Base-by-base conservation (phyloP, 1,140 invertebrate species). In the Aradophagus sp. region DNA sequence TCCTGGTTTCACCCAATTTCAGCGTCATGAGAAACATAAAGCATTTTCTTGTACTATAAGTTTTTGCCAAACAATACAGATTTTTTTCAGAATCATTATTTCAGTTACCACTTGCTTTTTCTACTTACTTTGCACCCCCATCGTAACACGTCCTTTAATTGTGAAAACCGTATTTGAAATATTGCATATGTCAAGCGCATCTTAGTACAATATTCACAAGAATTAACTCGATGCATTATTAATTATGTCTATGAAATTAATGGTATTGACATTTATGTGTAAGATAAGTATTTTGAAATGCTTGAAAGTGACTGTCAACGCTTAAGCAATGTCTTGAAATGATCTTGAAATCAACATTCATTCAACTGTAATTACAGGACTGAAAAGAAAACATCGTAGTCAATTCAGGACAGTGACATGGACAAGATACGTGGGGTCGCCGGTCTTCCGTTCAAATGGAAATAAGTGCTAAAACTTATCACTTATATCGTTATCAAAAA, bases 331-430 rank as follows among this genome's bases (percentile, higher is more conserved):
- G 17, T 35, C 1, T 45, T n/a, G n/a, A 32, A 50, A 31, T 36
- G 7, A 20, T 62, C 32, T 62, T 55, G 34, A 50, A 61, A 61
- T 66, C 45, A 44, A 47, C 53, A 62, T 14, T 61, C 10, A 61
- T 67, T 63, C 0, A 61, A 73, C 45, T 73, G 35, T 73, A 63
- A 73, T 73, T 73, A 42, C 70, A 73, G 70, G 63, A 53, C 39
- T 27, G 56, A 68, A 67, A 58, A 65, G 31, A 65, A 20, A 65
- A 67, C 62, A 62, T 65, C 66, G 32, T 71, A 52, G 32, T 56
- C 58, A 59, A 61, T 47, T 50, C 23, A 47, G 58, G 62, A 58
- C 52, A 45, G 19, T 35, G 52, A 58, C 45, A 47, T 39, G 70
- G 63, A 58, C 29, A 5, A 38, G 29, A 66, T 13, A 17, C 16